Conservation (phyloP, 1,140 invertebrate species). For the Eueides isabella region DNA sequence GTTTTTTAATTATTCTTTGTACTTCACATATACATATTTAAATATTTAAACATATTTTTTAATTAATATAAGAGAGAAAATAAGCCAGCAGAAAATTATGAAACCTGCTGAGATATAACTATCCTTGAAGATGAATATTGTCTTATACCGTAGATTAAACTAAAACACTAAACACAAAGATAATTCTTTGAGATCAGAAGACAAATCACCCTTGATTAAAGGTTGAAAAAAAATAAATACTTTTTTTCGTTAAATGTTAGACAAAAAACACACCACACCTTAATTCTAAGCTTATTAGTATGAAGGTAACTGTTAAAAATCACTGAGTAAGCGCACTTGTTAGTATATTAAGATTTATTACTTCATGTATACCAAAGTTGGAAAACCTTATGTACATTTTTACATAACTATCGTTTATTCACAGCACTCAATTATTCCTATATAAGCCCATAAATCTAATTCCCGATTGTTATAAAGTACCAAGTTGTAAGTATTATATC, state of each 20-base stretch:
- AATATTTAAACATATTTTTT: neutral
- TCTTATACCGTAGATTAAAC: neutral
- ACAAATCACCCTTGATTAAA: slow-evolving; percentile 18
- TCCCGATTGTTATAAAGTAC: neutral
- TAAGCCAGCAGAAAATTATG: neutral
- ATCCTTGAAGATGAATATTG: neutral
- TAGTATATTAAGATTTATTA: slow-evolving; percentile 29
- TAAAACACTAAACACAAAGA: slow-evolving; percentile 9
- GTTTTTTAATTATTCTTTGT: neutral
- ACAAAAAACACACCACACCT: slow-evolving; percentile 74
- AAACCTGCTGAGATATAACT: neutral
- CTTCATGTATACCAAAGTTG: neutral
- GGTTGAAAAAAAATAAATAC: slow-evolving; percentile 27
- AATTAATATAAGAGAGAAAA: neutral
- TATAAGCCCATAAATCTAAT: neutral
- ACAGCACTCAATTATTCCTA: slow-evolving; percentile 5
- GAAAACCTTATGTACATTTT: slow-evolving; percentile 10
- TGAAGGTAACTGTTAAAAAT: slow-evolving; percentile 53
- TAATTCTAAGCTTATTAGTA: slow-evolving; percentile 59
- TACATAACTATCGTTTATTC: slow-evolving; percentile 6
- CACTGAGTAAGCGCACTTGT: slow-evolving; percentile 55
- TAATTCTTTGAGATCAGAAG: slow-evolving; percentile 10
- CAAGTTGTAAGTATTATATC: neutral
- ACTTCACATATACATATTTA: neutral
- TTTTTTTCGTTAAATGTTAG: slow-evolving; percentile 34